Conservation (phyloP, 92 coral and sea anemone genomes). For the Umimayanthus chanpuru region DNA sequence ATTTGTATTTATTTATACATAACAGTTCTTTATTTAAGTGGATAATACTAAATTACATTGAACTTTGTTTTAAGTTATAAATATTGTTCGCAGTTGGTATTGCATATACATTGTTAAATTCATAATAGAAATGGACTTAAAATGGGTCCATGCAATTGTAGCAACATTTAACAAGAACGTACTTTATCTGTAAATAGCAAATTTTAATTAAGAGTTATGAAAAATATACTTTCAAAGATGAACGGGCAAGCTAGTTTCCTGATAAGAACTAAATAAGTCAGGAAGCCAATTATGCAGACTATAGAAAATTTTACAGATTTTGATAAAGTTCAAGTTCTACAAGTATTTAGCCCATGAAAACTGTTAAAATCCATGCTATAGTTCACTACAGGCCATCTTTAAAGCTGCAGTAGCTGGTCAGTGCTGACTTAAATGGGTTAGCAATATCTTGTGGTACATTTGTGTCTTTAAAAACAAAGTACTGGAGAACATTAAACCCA, state of each 20-base stretch:
- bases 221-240: background rate
- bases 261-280: conserved; percentile 15
- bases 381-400: conserved; percentile 11
- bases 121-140: too few species aligned
- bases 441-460: conserved; percentile 24
- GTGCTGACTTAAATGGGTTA: conserved; percentile 21
- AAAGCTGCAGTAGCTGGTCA: conserved; percentile 19
- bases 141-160: too few species aligned
- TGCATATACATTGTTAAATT: too few species aligned
- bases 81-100: too few species aligned
- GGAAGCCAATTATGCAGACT: background rate
- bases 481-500: conserved; percentile 36
- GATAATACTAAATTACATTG: too few species aligned
- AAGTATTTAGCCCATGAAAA: conserved; percentile 6
- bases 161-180: too few species aligned
- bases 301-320: background rate
- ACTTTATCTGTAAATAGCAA: too few species aligned
- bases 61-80: too few species aligned
- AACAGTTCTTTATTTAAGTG: too few species aligned
- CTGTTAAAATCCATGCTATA: conserved; percentile 13
- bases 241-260: conserved; percentile 1
- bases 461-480: conserved; percentile 2
- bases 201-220: too few species aligned
- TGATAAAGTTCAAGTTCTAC: conserved; percentile 4
- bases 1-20: too few species aligned